Evolutionary conservation across 2,797 vertebrate species (phyloP), one percentile per base, ranked within the genome.

Genomic region (Eidolon dupreanum): DNA sequence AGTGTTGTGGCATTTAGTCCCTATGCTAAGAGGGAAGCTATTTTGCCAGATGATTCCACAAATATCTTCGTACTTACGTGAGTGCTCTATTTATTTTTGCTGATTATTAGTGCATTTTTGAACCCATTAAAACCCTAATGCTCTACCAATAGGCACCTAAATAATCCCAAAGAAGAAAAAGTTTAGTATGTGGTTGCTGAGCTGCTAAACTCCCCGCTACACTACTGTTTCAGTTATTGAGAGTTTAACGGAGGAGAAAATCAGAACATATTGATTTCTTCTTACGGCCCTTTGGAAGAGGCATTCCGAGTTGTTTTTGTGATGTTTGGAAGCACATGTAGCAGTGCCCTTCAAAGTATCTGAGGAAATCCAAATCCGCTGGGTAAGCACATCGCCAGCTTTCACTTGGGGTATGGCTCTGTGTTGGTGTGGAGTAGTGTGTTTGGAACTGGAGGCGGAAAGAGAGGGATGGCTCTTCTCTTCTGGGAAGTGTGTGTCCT

Each of bases 161-260:
- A 49, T 89, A 68, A 71, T 96, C 92, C 87, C 74, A 79, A 88
- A 82, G 75, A 43, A 83, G 81, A 93, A 85, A 92, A 93, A 95
- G 46, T 95, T 96, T 94, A 93, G 79, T 85, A 49, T 79, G 68
- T 97, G 84, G 55, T 95, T 90, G 11, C 57, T 97, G 94, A 77
- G 66, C 73, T 85, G 38, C 95, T 97, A 92, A 96, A 82, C 57
- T 96, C 68, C 51, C 97, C 53, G 95, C 53, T 43, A 94, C 41
- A 59, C 75, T 88, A 57, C n/a, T 93, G 71, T 96, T 98, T 97
- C 96, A 98, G 92, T 89, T 85, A 77, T 8, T 96, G 94, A 97
- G 88, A 63, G 19, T 92, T 97, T 98, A 97, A 98, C 3, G 68
- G 88, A 97, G 97, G 85, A 96, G 92, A 97, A 98, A 98, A 98